Conservation (phyloP, 1,140 invertebrate species). For the Halictus rubicundus region DNA sequence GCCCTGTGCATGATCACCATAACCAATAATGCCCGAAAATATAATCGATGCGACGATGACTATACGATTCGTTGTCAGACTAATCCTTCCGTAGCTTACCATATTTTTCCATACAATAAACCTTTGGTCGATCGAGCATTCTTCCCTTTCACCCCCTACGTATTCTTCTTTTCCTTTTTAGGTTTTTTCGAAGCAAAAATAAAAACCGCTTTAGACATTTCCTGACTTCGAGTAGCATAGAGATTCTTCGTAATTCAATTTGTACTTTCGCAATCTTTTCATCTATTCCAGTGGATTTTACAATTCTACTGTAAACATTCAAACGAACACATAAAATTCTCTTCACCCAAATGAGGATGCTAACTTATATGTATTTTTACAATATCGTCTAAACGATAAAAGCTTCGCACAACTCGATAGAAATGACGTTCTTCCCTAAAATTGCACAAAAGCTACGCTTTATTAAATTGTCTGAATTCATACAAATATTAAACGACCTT, state of each 20-base stretch:
- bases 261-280: not conserved
- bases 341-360: too few relatives aligned
- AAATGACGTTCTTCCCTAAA: too few relatives aligned
- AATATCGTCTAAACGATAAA: too few relatives aligned
- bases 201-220: not conserved
- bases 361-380: too few relatives aligned
- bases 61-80: slow-evolving; percentile 49
- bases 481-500: too few relatives aligned
- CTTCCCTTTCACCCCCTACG: slow-evolving; percentile 15
- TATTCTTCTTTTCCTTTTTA: not conserved
- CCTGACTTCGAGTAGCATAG: not conserved
- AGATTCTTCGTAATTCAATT: not conserved
- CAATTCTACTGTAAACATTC: too few relatives aligned
- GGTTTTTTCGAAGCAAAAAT: not conserved
- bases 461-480: too few relatives aligned
- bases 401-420: too few relatives aligned
- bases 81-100: slow-evolving; percentile 66
- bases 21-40: slow-evolving; percentile 67
- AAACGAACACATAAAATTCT: too few relatives aligned
- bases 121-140: slow-evolving; percentile 32
- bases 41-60: slow-evolving; percentile 63
- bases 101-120: slow-evolving; percentile 72
- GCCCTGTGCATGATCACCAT: slow-evolving; percentile 66
- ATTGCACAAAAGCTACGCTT: too few relatives aligned
- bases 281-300: too few relatives aligned